A percentile compares a stretch with the other conserved stretches of the same genome.
Evolutionary conservation across 2,797 vertebrate genomes (phyloP).

Genomic region (Cryptoprocta ferox): DNA sequence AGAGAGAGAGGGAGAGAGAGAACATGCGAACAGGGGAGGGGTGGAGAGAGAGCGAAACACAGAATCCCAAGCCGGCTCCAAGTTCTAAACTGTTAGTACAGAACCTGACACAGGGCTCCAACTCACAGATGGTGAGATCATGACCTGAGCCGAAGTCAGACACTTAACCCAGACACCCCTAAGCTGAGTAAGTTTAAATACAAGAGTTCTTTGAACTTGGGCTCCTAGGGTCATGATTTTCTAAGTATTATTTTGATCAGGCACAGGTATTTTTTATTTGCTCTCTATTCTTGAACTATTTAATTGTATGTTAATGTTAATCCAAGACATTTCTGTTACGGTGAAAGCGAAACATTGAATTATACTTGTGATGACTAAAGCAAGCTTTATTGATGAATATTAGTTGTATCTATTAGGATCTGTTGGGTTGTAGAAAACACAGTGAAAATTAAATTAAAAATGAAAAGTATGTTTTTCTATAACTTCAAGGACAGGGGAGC

Average conservation of each 20-base stretch:
- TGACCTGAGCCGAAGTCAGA: no score
- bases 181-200: not conserved
- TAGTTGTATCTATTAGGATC: not conserved
- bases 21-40: no score
- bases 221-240: not conserved
- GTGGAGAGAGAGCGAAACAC: no score
- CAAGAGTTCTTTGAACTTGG: not conserved
- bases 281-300: constrained; percentile 1
- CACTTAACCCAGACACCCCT: not conserved
- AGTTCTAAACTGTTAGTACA: no score
- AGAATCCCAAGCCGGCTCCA: no score
- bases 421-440: not conserved
- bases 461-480: not conserved
- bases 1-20: no score
- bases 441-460: not conserved
- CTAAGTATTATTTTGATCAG: not conserved
- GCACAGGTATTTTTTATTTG: not conserved
- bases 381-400: not conserved
- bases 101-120: no score
- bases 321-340: not conserved
- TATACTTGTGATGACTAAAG: not conserved
- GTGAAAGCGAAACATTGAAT: not conserved
- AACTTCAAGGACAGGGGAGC: not conserved
- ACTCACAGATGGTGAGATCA: no score
- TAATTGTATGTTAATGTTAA: not conserved